Evolutionary conservation across 2,113 vertebrate species (phyloP).

Genomic region (Illadopsis cleaveri): DNA sequence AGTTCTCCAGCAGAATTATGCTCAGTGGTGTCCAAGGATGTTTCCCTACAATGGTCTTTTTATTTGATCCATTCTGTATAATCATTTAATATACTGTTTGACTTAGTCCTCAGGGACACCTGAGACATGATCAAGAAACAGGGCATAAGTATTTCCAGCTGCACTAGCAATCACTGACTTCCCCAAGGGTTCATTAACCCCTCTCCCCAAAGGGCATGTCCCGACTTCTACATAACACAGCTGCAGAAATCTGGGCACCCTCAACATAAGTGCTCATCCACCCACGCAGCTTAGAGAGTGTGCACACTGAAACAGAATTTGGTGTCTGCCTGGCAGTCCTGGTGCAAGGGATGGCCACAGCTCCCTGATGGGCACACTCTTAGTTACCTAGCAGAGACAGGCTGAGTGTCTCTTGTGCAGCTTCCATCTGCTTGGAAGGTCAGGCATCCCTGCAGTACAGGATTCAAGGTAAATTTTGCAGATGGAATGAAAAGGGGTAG

Average conservation of each 20-base stretch:
- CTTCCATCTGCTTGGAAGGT: background rate
- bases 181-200: background rate
- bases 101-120: background rate
- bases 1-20: background rate
- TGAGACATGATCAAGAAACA: background rate
- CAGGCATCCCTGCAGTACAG: background rate
- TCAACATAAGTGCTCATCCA: background rate
- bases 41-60: background rate
- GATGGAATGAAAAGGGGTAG: background rate
- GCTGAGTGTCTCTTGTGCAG: background rate
- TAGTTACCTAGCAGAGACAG: background rate
- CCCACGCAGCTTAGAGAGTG: fast-evolving
- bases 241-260: background rate
- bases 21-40: background rate
- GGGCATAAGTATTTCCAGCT: background rate
- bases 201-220: background rate
- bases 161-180: background rate
- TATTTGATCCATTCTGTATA: background rate
- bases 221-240: fast-evolving
- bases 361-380: background rate
- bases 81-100: background rate
- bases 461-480: background rate
- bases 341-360: background rate
- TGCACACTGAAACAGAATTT: fast-evolving
- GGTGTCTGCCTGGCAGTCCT: background rate